phyloP scores from a whole-genome alignment of 2,113 vertebrate genomes.

The Stictonetta naevosa region DNA sequence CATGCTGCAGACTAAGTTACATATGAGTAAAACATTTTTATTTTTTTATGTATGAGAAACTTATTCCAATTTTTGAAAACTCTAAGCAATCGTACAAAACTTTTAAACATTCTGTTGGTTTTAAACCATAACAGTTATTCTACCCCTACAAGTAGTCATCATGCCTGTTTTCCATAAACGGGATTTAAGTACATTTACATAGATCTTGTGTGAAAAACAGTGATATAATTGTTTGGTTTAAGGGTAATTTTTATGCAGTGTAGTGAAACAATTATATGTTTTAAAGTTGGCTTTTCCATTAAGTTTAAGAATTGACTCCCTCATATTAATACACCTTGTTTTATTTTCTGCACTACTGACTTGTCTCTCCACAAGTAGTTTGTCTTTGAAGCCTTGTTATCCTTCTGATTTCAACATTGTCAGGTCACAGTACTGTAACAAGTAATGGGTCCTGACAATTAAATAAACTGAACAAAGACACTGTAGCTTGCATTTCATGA shows the following conservation, averaged over 20 bases:
- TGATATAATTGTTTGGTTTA: not conserved
- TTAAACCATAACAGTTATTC: not conserved
- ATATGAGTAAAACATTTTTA: not conserved
- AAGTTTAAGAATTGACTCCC: not conserved
- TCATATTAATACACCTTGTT: not conserved
- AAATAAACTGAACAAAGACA: not conserved
- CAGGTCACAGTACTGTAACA: not conserved
- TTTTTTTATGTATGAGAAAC: not conserved
- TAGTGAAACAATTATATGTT: conserved; percentile 4
- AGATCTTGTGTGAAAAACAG: not conserved
- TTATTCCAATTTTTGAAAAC: not conserved
- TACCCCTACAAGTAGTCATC: not conserved
- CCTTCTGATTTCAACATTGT: not conserved
- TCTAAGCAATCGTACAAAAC: not conserved
- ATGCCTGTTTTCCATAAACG: not conserved
- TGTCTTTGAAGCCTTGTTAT: not conserved
- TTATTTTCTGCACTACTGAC: conserved; percentile 2
- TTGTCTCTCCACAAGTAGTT: not conserved
- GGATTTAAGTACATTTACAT: conserved; percentile 12
- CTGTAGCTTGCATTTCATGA: not conserved
- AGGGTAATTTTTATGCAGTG: not conserved
- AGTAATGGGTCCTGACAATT: not conserved
- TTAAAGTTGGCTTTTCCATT: not conserved
- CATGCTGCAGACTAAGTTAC: not conserved
- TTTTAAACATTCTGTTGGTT: not conserved